Evolutionary conservation across 2,888 invertebrate genomes (phyloP).

Genomic region (Microchrysa polita): DNA sequence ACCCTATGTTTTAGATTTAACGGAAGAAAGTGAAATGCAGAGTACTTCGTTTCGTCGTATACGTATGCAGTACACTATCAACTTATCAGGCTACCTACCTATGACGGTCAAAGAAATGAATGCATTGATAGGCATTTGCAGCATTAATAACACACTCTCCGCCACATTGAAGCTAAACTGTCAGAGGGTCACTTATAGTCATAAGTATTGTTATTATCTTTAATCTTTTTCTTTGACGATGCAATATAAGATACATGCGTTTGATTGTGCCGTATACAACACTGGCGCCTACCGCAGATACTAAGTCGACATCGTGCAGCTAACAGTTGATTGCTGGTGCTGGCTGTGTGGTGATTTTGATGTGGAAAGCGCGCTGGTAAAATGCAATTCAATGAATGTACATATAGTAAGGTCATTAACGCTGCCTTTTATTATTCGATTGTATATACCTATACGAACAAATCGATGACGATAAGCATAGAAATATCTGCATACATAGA

Average conservation of each 20-base stretch:
- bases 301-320: no score
- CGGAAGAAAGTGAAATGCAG: background rate
- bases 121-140: no score
- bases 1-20: no score
- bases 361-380: no score
- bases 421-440: constrained; percentile 15
- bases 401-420: constrained; percentile 27
- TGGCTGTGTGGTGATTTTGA: no score
- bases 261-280: background rate
- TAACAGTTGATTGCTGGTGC: no score
- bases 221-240: constrained; percentile 23
- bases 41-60: background rate
- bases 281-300: constrained; percentile 27
- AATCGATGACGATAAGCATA: background rate
- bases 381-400: no score
- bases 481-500: constrained; percentile 12
- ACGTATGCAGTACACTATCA: no score
- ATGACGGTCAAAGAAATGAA: no score
- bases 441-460: background rate
- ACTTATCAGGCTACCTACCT: no score
- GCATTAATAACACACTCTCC: no score
- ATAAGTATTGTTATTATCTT: constrained; percentile 24
- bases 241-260: background rate
- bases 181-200: constrained; percentile 11
- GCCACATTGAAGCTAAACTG: background rate